Percentiles rank a stretch among this genome's conserved stretches.
Evolutionary conservation across 2,113 vertebrate species (phyloP).

Genomic region (Calonectris borealis): DNA sequence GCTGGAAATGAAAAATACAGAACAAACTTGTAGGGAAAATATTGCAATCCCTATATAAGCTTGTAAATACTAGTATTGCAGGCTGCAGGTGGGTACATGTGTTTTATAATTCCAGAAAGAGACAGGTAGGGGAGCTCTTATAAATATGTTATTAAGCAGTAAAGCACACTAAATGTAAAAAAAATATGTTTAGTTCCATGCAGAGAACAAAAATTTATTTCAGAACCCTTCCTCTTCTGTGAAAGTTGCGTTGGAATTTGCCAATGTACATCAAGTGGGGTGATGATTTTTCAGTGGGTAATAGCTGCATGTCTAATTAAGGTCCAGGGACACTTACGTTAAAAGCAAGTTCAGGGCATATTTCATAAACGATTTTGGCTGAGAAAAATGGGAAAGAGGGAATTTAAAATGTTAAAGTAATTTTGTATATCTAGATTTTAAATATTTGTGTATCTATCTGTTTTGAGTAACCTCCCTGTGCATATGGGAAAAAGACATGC

Average conservation of each 20-base stretch:
- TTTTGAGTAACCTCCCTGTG: background rate
- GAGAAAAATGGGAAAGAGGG: background rate
- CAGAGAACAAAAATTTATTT: slow-evolving; percentile 1
- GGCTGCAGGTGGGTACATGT: slow-evolving; percentile 30
- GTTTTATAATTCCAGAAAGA: slow-evolving; percentile 65
- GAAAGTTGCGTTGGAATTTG: background rate
- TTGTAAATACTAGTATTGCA: slow-evolving; percentile 47
- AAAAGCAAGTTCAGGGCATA: background rate
- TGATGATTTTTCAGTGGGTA: background rate
- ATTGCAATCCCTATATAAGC: slow-evolving; percentile 29
- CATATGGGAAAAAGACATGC: background rate
- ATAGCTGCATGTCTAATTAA: background rate
- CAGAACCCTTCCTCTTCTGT: background rate
- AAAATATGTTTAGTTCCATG: background rate
- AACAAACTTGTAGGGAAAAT: slow-evolving; percentile 47
- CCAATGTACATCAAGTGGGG: background rate
- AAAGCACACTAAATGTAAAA: slow-evolving; percentile 33
- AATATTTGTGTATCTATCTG: background rate
- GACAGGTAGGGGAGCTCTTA: slow-evolving; percentile 64
- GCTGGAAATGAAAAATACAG: slow-evolving; percentile 64
- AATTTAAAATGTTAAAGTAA: background rate
- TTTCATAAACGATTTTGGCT: background rate
- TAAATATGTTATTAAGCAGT: slow-evolving; percentile 56
- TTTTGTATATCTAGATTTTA: background rate
- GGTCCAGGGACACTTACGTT: background rate